Percentiles rank a stretch among this genome's conserved stretches.
These are phyloP conservation scores for Alca torda DNA, from an alignment of 2,797 vertebrate species.

Conservation along the genomic window DNA sequence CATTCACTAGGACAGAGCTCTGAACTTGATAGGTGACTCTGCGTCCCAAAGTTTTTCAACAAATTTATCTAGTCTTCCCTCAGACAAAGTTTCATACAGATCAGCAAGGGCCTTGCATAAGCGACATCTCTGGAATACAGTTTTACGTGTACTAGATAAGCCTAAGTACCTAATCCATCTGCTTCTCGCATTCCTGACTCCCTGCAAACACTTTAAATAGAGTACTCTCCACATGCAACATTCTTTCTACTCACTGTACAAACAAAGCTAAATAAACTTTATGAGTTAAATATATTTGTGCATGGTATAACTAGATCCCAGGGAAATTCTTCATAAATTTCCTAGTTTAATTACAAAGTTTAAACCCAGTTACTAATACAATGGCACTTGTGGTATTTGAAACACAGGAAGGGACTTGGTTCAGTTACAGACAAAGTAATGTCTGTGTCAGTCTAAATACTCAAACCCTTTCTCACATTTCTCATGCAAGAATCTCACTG, in stretches of 20 bases:
- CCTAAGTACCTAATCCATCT: neutral
- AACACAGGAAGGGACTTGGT: slow-evolving; percentile 2
- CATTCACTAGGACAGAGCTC: neutral
- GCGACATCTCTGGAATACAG: neutral
- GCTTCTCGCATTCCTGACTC: neutral
- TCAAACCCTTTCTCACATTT: neutral
- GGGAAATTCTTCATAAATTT: neutral
- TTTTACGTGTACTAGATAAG: neutral
- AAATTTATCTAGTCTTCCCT: neutral
- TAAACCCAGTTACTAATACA: neutral
- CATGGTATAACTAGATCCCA: neutral
- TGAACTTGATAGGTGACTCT: neutral
- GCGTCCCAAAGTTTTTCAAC: neutral
- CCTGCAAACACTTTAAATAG: neutral
- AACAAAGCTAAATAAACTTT: neutral
- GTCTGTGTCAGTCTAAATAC: neutral
- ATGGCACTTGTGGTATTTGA: neutral
- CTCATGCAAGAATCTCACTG: neutral
- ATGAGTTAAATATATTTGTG: neutral
- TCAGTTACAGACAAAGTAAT: neutral
- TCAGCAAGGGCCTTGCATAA: neutral
- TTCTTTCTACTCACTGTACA: neutral
- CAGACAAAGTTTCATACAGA: neutral
- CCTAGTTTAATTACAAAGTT: neutral
- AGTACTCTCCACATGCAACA: neutral